Base-by-base conservation (phyloP, 2,888 invertebrate genomes). In the Busseola fusca region DNA sequence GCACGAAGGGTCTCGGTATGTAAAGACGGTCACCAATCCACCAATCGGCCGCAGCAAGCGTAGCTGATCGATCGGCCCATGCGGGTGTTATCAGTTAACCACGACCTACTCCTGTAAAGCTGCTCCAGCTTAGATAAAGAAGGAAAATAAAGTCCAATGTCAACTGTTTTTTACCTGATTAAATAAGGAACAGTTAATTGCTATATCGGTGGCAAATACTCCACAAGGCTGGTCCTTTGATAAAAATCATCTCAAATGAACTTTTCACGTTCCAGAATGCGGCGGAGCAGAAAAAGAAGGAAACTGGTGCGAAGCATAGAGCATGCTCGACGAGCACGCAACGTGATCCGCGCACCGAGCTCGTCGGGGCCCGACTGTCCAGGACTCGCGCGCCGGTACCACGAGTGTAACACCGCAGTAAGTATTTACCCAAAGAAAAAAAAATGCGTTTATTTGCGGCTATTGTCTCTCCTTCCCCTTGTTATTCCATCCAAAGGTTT, bases 401-500 rank as follows among this genome's bases (percentile, higher is more conserved):
- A 98, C 87, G 96, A 98, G 88, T 98, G 98, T 92, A 98, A 98
- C 91, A 97, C 97, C 81, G 96, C 97, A 96, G 98, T 98, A 92
- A 96, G 93, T 88, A 34, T 7, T 34, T 34, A 42, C 58, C 21
- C 9, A 21, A 3, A 48, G 21, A 48, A 45, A 45, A 45, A 6
- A 45, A 48, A 48, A 9, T 21, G 21, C 21, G 9, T 21, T 48
- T 48, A 21, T 21, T 48, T 21, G 9, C 9, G 21, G 48, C 48
- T 6, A 21, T 48, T n/a, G n/a, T n/a, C n/a, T n/a, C n/a, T n/a
- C n/a, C n/a, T n/a, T n/a, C n/a, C n/a, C n/a, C n/a, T n/a, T n/a
- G n/a, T n/a, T n/a, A n/a, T n/a, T n/a, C n/a, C n/a, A n/a, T n/a
- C n/a, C n/a, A n/a, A n/a, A n/a, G n/a, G n/a, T n/a, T n/a, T n/a